These are phyloP conservation scores for Albula goreensis DNA, from an alignment of 2,113 vertebrate genomes.

Conservation along the genomic window DNA sequence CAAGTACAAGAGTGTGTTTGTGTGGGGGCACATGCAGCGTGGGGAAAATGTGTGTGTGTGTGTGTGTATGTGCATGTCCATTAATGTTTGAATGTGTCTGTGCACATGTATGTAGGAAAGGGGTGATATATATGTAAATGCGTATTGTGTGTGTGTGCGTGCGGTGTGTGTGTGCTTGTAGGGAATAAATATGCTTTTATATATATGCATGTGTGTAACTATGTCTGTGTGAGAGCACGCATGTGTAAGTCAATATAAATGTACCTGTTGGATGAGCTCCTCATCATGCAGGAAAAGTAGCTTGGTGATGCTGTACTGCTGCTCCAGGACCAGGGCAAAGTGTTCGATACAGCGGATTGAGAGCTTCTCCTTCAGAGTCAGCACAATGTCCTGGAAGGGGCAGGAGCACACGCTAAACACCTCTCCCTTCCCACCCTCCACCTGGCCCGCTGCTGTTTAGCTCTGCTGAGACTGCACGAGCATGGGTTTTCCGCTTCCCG, in stretches of 20 bases:
- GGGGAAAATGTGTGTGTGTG: not conserved
- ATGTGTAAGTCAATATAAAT: not conserved
- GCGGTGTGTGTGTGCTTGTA: not conserved
- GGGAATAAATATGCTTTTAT: not conserved
- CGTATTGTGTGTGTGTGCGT: not conserved
- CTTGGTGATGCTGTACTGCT: constrained; percentile 82
- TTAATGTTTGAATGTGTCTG: constrained; percentile 12
- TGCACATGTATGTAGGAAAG: not conserved
- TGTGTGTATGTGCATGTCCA: constrained; percentile 4
- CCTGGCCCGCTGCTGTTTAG: not conserved
- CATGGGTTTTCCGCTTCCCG: not conserved
- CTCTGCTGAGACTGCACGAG: not conserved
- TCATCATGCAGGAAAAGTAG: constrained; percentile 88
- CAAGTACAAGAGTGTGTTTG: constrained; percentile 3
- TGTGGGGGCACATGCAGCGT: not conserved
- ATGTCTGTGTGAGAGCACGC: not conserved
- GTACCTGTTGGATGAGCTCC: constrained; percentile 87
- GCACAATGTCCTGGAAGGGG: constrained; percentile 84
- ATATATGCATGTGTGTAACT: constrained; percentile 12
- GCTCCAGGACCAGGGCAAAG: constrained; percentile 87
- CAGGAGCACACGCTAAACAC: not conserved
- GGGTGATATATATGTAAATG: not conserved
- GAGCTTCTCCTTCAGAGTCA: constrained; percentile 94
- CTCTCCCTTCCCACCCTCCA: not conserved
- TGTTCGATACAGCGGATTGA: constrained; percentile 83